A percentile compares a stretch with the other conserved stretches of the same genome.
These are phyloP conservation scores for Bugulina stolonifera DNA, from an alignment of 2,888 invertebrate species.

Conservation along the genomic window DNA sequence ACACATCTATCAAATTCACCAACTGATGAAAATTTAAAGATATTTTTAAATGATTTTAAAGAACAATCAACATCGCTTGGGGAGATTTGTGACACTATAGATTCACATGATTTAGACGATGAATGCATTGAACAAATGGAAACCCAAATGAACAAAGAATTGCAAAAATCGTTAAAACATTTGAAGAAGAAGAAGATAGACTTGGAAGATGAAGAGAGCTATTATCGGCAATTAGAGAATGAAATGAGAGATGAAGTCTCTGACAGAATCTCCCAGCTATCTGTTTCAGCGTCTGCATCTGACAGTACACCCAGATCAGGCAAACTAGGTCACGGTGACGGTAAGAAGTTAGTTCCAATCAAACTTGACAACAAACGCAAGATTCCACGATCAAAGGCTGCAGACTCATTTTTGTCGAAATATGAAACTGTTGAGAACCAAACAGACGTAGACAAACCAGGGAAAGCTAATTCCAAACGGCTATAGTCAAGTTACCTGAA, in stretches of 20 bases:
- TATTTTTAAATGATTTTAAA: not conserved
- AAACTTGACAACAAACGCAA: not conserved
- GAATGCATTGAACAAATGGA: not conserved
- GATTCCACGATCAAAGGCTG: not conserved
- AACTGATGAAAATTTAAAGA: constrained; percentile 7
- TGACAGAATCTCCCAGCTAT: not conserved
- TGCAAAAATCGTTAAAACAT: not conserved
- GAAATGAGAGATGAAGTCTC: not conserved
- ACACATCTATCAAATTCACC: not conserved
- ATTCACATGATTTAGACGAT: not conserved
- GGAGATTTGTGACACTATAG: not conserved
- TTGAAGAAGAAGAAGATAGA: not conserved
- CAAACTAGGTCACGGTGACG: not conserved
- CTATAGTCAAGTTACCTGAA: too few species aligned
- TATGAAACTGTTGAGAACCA: not conserved
- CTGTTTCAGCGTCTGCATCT: not conserved
- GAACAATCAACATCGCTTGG: not conserved
- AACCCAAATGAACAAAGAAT: too few species aligned
- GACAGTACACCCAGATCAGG: not conserved
- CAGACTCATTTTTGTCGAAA: not conserved
- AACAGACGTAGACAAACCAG: not conserved
- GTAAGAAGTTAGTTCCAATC: not conserved
- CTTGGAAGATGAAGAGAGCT: constrained; percentile 4
- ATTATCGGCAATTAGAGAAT: not conserved
- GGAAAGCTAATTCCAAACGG: too few species aligned